Evolutionary conservation across 1,140 invertebrate species (phyloP).

Genomic region (Lasaia peninsularis): DNA sequence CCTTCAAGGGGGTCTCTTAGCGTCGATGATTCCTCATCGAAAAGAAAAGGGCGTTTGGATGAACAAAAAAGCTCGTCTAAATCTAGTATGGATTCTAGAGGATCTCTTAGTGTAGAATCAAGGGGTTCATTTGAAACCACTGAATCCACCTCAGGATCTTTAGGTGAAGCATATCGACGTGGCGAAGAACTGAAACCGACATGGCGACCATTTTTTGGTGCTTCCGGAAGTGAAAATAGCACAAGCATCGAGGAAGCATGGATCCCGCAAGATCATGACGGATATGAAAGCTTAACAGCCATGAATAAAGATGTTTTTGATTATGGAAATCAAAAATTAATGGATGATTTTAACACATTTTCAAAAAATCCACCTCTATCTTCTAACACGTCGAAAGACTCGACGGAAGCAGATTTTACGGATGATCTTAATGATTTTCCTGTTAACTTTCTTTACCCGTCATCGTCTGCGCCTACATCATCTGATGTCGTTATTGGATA

Average conservation of each 20-base stretch:
- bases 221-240: slow-evolving; percentile 83
- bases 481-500: slow-evolving; percentile 84
- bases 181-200: slow-evolving; percentile 85
- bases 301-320: slow-evolving; percentile 70
- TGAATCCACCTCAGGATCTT: slow-evolving; percentile 85
- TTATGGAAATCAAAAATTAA: slow-evolving; percentile 64
- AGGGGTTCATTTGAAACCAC: slow-evolving; percentile 83
- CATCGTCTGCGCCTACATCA: slow-evolving; percentile 58
- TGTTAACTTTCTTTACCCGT: slow-evolving; percentile 83
- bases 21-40: slow-evolving; percentile 72
- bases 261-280: slow-evolving; percentile 85
- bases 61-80: slow-evolving; percentile 78
- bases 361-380: slow-evolving; percentile 76
- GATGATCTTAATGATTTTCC: slow-evolving; percentile 87
- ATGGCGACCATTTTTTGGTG: slow-evolving; percentile 88
- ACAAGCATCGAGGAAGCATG: slow-evolving; percentile 90
- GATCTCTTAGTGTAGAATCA: slow-evolving; percentile 81
- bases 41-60: slow-evolving; percentile 65
- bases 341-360: slow-evolving; percentile 75
- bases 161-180: slow-evolving; percentile 81
- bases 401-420: slow-evolving; percentile 82
- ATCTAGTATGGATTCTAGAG: slow-evolving; percentile 80
- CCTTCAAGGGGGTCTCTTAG: slow-evolving; percentile 73
- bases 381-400: slow-evolving; percentile 79
- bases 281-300: slow-evolving; percentile 75